Base-by-base conservation (phyloP, 1,140 invertebrate species). In the Cyphomyrmex costatus region DNA sequence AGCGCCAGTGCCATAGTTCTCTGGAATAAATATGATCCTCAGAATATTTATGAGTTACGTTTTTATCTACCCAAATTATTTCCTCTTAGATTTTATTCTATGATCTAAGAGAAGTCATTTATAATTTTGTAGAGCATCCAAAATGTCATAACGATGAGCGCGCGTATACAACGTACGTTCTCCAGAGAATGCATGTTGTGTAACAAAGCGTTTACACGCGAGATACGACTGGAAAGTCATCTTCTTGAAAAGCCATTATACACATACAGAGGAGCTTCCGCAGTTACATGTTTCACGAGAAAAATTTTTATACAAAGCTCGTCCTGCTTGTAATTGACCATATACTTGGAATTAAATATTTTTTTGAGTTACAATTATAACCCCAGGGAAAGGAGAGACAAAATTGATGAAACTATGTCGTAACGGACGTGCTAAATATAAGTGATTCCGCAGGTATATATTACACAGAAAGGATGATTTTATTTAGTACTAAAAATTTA, bases 171-270 rank as follows among this genome's bases (percentile, higher is more conserved):
- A 63, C 36, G 14, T 33, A 58, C 36, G 4, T 51, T 73, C 21
- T 73, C 21, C 5, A 71, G 30, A 74, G 36, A 74, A 68, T 68
- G 42, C 27, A 51, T 27, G 33, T 70, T 49, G 49, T 70, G 6
- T 80, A 80, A 80, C 78, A 80, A 70, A 80, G 63, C 46, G 30
- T 80, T 80, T 70, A 80, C 65, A 42, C 30, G 12, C 30, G 46
- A 21, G 63, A 68, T 5, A 16, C 49, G 46, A 53, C 76, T 21
- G 77, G n/a, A 30, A 70, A 80, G 63, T 65, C 76, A 70, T 80
- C 78, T 80, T n/a, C 77, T 66, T 21, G 49, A 46, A 53, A 68
- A 12, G 63, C 33, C 33, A 70, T 80, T 56, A 80, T 24, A 36
- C 65, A 10, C n/a, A 80, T 24, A 36, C 65, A 10, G 33, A 70